Base-by-base conservation (phyloP, 2,888 invertebrate species). In the Phengaris arion region DNA sequence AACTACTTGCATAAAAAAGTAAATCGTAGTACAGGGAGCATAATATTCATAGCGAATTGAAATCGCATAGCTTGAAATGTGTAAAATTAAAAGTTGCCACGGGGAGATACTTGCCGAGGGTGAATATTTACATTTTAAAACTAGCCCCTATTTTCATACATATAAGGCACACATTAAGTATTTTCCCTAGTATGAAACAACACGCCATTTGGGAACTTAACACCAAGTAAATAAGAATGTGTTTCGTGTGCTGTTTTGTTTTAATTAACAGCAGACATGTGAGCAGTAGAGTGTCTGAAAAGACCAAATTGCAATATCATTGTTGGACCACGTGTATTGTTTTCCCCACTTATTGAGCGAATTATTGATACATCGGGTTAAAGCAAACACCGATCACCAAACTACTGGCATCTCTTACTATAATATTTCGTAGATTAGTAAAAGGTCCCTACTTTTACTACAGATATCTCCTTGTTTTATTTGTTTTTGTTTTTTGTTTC, bases 61-160 rank as follows among this genome's bases (percentile, higher is more conserved):
- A 79, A 77, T 80, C 79, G 77, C 76, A 76, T 75, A 78, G 77
- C 77, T 79, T 74, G 79, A 79, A 78, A 81, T 79, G 77, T 77
- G 78, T 75, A 79, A 79, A 80, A 79, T 79, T 79, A 78, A 79
- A 79, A 77, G 75, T 78, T 74, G 74, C 51, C 70, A 74, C 76
- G 74, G 77, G 75, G 75, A 75, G 59, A 76, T 70, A 74, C 74
- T 70, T 52, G 22, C 15, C 52, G 12, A 70, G 77, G 75, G 74
- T 75, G 74, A 55, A 57, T 73, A 13, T 70, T 57, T 48, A 70
- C 46, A 12, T 57, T 45, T 57, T 35, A 75, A 70, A 70, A 70
- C 48, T 35, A 70, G 35, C 70, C 69, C 70, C 45, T 75, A 75
- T 70, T 51, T 9, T 22, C 9, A 57, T n/a, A 7, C 5, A 8